These are phyloP conservation scores for Galleria mellonella DNA, from an alignment of 1,140 invertebrate species.

Conservation along the genomic window DNA sequence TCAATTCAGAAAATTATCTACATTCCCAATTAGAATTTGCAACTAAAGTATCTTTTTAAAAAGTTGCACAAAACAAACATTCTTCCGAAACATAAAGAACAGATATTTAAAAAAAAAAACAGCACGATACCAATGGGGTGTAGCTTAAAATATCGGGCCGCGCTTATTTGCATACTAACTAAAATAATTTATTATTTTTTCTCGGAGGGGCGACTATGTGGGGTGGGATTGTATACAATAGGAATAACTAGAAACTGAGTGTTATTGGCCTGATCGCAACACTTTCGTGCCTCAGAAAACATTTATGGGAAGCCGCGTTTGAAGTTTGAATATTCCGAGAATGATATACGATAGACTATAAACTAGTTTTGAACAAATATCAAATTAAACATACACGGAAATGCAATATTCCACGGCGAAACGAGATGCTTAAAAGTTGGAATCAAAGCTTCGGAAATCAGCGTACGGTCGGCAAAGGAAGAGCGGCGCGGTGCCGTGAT, in stretches of 20 bases:
- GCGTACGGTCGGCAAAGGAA: conserved; percentile 54
- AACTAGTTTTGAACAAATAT: conserved; percentile 44
- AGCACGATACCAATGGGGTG: conserved; percentile 55
- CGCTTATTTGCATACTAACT: conserved; percentile 73
- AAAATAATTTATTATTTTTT: conserved; percentile 75
- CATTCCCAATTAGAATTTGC: conserved; percentile 7
- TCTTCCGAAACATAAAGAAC: conserved; percentile 43
- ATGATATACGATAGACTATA: conserved; percentile 9
- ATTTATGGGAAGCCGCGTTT: conserved; percentile 31
- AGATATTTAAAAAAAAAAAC: conserved; percentile 45
- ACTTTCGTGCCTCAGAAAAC: conserved; percentile 36
- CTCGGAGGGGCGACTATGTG: conserved; percentile 52
- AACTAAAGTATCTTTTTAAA: conserved; percentile 14
- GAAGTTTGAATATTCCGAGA: conserved; percentile 17
- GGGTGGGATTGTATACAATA: conserved; percentile 56
- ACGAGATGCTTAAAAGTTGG: conserved; percentile 67
- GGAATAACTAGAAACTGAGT: conserved; percentile 60
- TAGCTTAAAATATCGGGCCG: conserved; percentile 66
- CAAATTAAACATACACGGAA: conserved; percentile 53
- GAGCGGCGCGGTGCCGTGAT: conserved; percentile 11
- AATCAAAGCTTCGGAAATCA: conserved; percentile 64
- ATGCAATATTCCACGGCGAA: conserved; percentile 62
- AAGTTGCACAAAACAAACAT: conserved; percentile 16
- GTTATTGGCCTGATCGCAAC: conserved; percentile 62
- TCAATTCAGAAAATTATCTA: background rate